These are phyloP conservation scores for Brenthis daphne DNA, from an alignment of 2,888 invertebrate species.

Conservation along the genomic window DNA sequence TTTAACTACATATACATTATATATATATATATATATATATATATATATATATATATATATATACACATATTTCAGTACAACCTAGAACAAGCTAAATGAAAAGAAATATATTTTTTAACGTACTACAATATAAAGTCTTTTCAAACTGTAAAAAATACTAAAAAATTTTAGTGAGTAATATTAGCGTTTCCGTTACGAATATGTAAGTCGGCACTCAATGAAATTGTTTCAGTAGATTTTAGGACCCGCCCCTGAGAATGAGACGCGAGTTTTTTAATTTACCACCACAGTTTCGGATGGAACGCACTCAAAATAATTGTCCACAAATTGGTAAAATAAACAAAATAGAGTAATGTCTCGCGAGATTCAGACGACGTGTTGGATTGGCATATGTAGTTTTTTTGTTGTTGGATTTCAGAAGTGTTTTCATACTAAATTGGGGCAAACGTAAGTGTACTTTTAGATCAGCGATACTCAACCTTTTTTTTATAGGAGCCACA, in stretches of 20 bases:
- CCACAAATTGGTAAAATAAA: slow-evolving; percentile 50
- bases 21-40: too few species aligned
- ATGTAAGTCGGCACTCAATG: slow-evolving; percentile 28
- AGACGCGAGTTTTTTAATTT: slow-evolving; percentile 46
- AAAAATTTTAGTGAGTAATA: not conserved
- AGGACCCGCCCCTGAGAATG: slow-evolving; percentile 29
- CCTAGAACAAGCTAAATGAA: too few species aligned
- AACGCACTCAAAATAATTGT: slow-evolving; percentile 55
- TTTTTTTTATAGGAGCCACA: too few species aligned
- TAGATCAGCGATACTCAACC: too few species aligned
- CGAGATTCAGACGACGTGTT: slow-evolving; percentile 22
- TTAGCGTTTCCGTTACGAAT: slow-evolving; percentile 16
- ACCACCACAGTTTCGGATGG: slow-evolving; percentile 37
- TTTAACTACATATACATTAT: too few species aligned
- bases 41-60: too few species aligned
- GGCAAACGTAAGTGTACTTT: too few species aligned
- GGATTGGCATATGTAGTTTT: not conserved
- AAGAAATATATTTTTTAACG: too few species aligned
- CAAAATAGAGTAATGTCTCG: slow-evolving; percentile 36
- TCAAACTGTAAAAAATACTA: not conserved
- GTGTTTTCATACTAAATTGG: too few species aligned
- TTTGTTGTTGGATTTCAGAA: not conserved
- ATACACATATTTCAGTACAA: too few species aligned
- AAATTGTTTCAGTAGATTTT: slow-evolving; percentile 29
- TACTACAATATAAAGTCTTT: too few species aligned